Percentiles rank a stretch among this genome's conserved stretches.
phyloP scores from a whole-genome alignment of 35 echinoderm and acorn worm genomes.

The Chiridota heheva region DNA sequence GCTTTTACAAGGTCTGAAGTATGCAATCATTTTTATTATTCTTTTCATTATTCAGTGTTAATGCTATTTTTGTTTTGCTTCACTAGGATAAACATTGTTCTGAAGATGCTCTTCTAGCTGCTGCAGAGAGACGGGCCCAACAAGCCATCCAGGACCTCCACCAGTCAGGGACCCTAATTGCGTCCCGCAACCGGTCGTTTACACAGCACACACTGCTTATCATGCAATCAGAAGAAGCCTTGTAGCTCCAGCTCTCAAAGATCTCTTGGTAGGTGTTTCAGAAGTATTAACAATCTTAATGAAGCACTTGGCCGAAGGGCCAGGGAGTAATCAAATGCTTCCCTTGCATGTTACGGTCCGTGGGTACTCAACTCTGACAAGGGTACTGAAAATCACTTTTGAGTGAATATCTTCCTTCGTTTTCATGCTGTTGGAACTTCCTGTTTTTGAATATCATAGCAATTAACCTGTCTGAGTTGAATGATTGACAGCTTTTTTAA shows the following conservation, averaged over 20 bases:
- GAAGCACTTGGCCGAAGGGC: neutral
- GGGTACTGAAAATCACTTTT: too few species aligned
- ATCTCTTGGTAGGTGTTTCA: conserved; percentile 77
- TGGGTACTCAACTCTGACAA: too few species aligned
- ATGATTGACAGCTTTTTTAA: too few species aligned
- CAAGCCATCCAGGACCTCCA: neutral
- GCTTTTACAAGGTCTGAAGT: too few species aligned
- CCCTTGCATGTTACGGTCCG: too few species aligned
- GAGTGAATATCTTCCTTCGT: too few species aligned
- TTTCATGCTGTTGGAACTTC: too few species aligned
- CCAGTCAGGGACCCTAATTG: neutral
- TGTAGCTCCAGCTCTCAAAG: conserved; percentile 75
- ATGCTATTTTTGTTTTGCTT: neutral
- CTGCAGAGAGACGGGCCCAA: conserved; percentile 67
- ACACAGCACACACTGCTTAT: conserved; percentile 97
- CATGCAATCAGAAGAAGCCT: conserved; percentile 98
- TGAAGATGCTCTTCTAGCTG: conserved; percentile 67
- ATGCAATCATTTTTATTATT: neutral
- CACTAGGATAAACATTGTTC: conserved; percentile 93
- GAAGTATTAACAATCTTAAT: neutral
- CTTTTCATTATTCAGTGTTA: neutral
- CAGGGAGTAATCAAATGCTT: neutral
- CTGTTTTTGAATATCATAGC: too few species aligned
- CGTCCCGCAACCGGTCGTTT: conserved; percentile 68
- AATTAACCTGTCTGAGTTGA: too few species aligned